Evolutionary conservation across 2,797 vertebrate species (phyloP).

Genomic region (Pangasius larnaudii): DNA sequence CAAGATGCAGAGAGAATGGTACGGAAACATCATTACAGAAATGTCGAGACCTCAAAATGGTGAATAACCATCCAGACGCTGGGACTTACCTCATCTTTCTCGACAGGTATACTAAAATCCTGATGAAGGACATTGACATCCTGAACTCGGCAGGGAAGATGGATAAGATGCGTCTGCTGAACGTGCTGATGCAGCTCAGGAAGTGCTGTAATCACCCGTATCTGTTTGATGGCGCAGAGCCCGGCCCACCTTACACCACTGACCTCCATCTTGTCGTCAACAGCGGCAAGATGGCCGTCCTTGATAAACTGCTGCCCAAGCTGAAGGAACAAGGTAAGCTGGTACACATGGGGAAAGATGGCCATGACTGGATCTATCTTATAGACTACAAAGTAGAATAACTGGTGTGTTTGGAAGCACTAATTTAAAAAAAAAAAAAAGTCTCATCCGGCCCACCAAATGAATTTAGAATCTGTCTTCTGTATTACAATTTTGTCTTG

Average conservation of each 20-base stretch:
- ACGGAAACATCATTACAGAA: not conserved
- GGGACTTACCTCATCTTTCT: conserved; percentile 13
- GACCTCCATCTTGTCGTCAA: conserved; percentile 97
- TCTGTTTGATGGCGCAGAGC: conserved; percentile 96
- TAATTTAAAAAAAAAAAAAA: not conserved
- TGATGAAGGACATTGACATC: conserved; percentile 99
- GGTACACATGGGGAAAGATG: not conserved
- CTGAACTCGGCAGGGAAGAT: conserved; percentile 97
- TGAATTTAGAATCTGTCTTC: not conserved
- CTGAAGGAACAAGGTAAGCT: conserved; percentile 89
- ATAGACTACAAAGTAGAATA: not conserved
- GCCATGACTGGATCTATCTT: not conserved
- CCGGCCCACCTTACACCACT: conserved; percentile 95
- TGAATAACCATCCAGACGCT: not conserved
- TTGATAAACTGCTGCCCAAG: conserved; percentile 94
- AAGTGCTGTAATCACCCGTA: conserved; percentile 99
- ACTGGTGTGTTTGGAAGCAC: not conserved
- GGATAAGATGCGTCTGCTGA: conserved; percentile 97
- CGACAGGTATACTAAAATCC: conserved; percentile 93
- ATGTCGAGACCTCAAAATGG: not conserved
- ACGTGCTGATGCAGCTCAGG: conserved; percentile 95
- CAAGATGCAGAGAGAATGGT: conserved; percentile 99
- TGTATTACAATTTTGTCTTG: not conserved
- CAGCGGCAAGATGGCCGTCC: conserved; percentile 95
- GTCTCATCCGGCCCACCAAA: not conserved